Percentiles rank a stretch among this genome's conserved stretches.
phyloP scores from a whole-genome alignment of 2,888 invertebrate genomes.

The Teinopalpus imperialis region DNA sequence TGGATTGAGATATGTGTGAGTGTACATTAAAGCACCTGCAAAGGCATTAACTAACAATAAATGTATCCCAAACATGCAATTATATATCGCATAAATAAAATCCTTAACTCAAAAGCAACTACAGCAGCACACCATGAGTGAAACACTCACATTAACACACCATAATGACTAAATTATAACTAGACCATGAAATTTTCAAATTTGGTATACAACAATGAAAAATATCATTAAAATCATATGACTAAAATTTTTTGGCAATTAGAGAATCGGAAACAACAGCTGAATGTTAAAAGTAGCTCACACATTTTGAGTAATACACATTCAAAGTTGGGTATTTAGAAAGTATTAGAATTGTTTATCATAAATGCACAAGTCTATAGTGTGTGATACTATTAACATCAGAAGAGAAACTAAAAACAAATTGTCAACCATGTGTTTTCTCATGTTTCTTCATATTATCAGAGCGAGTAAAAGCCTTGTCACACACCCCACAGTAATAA shows the following conservation, averaged over 20 bases:
- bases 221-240: constrained; percentile 63
- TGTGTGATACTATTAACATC: constrained; percentile 38
- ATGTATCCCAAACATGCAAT: constrained; percentile 68
- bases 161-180: constrained; percentile 80
- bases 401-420: constrained; percentile 16
- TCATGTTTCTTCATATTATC: constrained; percentile 82
- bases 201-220: constrained; percentile 71
- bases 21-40: constrained; percentile 76
- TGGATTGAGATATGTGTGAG: constrained; percentile 76
- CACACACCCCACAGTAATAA: constrained; percentile 78
- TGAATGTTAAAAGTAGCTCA: constrained; percentile 50
- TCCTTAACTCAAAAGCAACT: constrained; percentile 68
- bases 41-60: constrained; percentile 65
- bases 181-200: constrained; percentile 67
- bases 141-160: constrained; percentile 72
- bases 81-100: constrained; percentile 61
- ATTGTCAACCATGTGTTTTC: constrained; percentile 73
- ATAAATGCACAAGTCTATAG: constrained; percentile 33
- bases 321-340: constrained; percentile 11
- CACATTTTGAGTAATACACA: constrained; percentile 26
- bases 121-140: constrained; percentile 73
- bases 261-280: constrained; percentile 71
- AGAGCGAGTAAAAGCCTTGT: constrained; percentile 78
- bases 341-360: constrained; percentile 22
- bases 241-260: constrained; percentile 78